Evolutionary conservation across 1,140 invertebrate species (phyloP).

Genomic region (Eriosoma lanigerum): DNA sequence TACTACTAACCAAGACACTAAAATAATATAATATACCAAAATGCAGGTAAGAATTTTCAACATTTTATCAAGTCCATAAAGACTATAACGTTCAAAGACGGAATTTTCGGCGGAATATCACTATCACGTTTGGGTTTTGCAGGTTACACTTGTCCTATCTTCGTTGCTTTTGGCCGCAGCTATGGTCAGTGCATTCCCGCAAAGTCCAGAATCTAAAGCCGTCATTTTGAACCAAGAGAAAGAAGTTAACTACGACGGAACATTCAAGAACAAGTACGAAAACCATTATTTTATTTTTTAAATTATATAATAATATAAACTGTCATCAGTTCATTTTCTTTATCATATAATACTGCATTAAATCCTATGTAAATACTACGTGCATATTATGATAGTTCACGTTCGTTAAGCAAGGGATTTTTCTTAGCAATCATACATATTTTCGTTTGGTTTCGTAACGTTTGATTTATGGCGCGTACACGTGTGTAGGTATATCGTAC

Average conservation of each 20-base stretch:
- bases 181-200: neutral
- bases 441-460: neutral
- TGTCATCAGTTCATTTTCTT: no score
- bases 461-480: neutral
- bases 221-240: constrained; percentile 32
- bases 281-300: neutral
- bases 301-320: no score
- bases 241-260: constrained; percentile 62
- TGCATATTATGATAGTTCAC: no score
- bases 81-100: neutral
- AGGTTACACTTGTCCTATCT: constrained; percentile 23
- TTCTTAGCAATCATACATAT: neutral
- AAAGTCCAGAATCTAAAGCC: constrained; percentile 24
- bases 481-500: neutral
- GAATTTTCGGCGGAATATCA: neutral
- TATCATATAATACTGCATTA: no score
- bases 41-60: constrained; percentile 37
- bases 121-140: neutral
- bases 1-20: neutral
- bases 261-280: constrained; percentile 47
- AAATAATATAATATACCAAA: neutral
- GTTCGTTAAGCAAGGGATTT: neutral
- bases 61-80: neutral
- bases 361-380: no score
- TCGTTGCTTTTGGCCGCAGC: constrained; percentile 18